Base-by-base conservation (phyloP, 1,140 invertebrate genomes). In the Ctenoplectra terminalis region DNA sequence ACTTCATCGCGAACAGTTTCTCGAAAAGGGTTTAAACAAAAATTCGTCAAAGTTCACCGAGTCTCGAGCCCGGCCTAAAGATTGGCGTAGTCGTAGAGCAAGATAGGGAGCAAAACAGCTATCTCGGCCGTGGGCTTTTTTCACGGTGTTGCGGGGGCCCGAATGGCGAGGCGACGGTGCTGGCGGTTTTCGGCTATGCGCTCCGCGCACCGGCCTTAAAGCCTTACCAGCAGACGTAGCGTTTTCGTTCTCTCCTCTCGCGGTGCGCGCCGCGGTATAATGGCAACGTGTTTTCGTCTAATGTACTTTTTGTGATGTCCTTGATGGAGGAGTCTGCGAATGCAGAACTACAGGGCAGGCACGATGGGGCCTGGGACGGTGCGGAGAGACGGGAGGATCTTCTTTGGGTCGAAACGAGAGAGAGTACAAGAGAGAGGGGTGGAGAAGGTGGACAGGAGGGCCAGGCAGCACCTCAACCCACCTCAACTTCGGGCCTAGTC, bases 251-350 rank as follows among this genome's bases (percentile, higher is more conserved):
- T 88, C 87, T 82, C 63, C 73, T 76, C 82, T 84, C 86, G 89
- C 85, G 84, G 88, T 84, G 79, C 83, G 52, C 83, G 80, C 77
- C 81, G 87, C 87, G 86, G 90, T 90, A 90, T 92, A 92, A 92
- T 92, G 91, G 92, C 92, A 94, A 92, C 93, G 92, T 94, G 92
- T 94, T 94, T 93, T 93, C 91, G 92, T 93, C 92, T 94, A 93
- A 93, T 94, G 93, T 94, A 94, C 91, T 93, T 94, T 94, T 94
- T 94, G 90, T 93, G 90, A 92, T 94, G 93, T 94, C 93, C 92
- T 94, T 94, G 93, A 93, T 93, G 92, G 90, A 92, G 91, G 92
- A 93, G 93, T 94, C 93, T 94, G 93, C 92, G 93, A 94, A 94
- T 94, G 93, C 92, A 93, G 92, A 92, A 93, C 92, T 91, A 91